Evolutionary conservation across 2,113 vertebrate species (phyloP).

Genomic region (Meriones unguiculatus): DNA sequence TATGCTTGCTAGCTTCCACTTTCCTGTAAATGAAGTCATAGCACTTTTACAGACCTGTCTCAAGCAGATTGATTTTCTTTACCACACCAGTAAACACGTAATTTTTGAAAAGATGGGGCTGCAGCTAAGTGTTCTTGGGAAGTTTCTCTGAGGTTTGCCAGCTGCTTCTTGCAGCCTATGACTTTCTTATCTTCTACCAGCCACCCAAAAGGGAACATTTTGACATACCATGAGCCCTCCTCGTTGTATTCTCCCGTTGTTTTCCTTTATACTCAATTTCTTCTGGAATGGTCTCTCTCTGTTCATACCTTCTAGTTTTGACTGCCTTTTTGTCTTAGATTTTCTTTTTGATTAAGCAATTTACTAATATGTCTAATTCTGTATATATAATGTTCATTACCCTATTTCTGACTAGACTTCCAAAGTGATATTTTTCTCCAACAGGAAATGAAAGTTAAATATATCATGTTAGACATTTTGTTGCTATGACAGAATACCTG

Average conservation of each 20-base stretch:
- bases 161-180: not conserved
- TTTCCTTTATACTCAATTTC: slow-evolving; percentile 48
- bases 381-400: not conserved
- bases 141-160: not conserved
- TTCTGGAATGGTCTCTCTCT: not conserved
- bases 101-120: slow-evolving; percentile 1
- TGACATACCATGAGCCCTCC: not conserved
- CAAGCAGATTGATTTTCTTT: not conserved
- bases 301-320: not conserved
- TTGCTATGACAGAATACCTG: not conserved
- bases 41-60: slow-evolving; percentile 4
- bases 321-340: not conserved
- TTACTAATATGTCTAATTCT: not conserved
- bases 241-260: slow-evolving; percentile 43
- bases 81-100: not conserved
- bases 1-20: slow-evolving; percentile 35
- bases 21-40: slow-evolving; percentile 32
- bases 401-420: slow-evolving; percentile 12
- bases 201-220: not conserved
- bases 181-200: not conserved
- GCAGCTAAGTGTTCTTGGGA: not conserved
- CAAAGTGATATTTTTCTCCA: slow-evolving; percentile 31
- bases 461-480: not conserved
- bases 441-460: not conserved
- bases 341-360: slow-evolving; percentile 28